Evolutionary conservation across 37 sponge, comb jelly and placozoan genomes (phyloP), one percentile per base, ranked within the genome.

Genomic region (Ianthella basta): DNA sequence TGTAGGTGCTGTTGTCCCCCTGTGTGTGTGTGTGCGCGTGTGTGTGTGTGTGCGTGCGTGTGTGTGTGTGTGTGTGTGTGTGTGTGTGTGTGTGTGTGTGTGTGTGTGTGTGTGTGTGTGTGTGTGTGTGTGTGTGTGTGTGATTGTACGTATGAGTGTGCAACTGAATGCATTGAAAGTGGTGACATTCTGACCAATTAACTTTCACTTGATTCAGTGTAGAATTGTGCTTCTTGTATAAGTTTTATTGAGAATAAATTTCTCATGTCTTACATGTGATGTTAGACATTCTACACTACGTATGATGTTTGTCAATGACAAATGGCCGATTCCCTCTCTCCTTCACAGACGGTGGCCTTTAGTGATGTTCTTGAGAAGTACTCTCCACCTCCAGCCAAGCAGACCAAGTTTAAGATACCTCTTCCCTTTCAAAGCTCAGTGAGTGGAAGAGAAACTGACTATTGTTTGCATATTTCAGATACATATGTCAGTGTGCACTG

Each of bases 11-110:
- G 59, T 25, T 82, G 66, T 63, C 60, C 21, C 33, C 29, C 37
- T 78, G 79, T 39, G 55, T 38, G 29, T 78, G 79, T 78, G 79
- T 53, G 79, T 24, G 79, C 41, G 55, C 12, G 55, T 38, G 29
- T 53, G 80, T 55, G 80, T 56, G 80, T 53, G 80, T 80, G 55
- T 80, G 80, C 30, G 29, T 24, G 56, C 50, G 32, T 55, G 57
- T 39, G 53, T 24, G 55, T 78, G 82, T 33, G 36, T 34, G 23
- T 64, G 23, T 64, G 14, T 64, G 60, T 81, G 8, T 81, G 60
- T 33, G 6, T 18, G 21, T 56, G 37, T 4, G 60, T 59, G 33
- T 25, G 61, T 81, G 82, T 34, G 60, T 20, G 34, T 16, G 79
- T 78, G 55, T 20, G 55, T 38, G 6, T 38, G 41, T 78, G 79